phyloP scores from a whole-genome alignment of 2,113 vertebrate species.

The Chelonoidis abingdonii region DNA sequence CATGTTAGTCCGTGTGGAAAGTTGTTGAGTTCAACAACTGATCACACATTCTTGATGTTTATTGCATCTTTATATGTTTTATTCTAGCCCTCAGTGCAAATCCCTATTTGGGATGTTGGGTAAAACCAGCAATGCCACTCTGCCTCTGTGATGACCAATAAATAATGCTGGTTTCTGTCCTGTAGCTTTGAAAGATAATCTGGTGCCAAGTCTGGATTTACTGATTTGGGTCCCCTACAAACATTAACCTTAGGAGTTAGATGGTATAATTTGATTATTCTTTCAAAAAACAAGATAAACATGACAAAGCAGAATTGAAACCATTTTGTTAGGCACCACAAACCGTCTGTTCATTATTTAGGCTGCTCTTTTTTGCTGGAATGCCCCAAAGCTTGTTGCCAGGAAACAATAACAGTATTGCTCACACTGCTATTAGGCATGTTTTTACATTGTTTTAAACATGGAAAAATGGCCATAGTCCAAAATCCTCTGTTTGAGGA shows the following conservation, averaged over 20 bases:
- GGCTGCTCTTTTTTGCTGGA: background rate
- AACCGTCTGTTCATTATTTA: background rate
- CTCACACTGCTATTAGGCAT: background rate
- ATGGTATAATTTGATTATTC: background rate
- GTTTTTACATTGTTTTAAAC: constrained; percentile 21
- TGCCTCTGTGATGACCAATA: background rate
- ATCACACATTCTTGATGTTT: background rate
- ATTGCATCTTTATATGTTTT: background rate
- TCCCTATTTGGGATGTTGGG: background rate
- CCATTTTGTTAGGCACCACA: background rate
- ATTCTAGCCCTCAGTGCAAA: background rate
- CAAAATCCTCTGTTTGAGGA: background rate
- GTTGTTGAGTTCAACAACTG: background rate
- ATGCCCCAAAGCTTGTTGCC: background rate
- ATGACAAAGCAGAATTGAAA: background rate
- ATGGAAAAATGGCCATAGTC: background rate
- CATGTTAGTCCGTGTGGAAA: background rate
- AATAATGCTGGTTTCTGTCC: background rate
- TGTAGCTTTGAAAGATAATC: background rate
- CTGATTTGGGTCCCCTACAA: background rate
- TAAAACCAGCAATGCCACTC: background rate
- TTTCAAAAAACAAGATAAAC: background rate
- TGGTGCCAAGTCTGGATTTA: background rate
- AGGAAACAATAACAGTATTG: background rate
- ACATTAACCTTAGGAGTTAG: background rate